A percentile compares a stretch with the other conserved stretches of the same genome.
phyloP scores from a whole-genome alignment of 2,888 invertebrate species.

The Eupeodes latifasciatus region DNA sequence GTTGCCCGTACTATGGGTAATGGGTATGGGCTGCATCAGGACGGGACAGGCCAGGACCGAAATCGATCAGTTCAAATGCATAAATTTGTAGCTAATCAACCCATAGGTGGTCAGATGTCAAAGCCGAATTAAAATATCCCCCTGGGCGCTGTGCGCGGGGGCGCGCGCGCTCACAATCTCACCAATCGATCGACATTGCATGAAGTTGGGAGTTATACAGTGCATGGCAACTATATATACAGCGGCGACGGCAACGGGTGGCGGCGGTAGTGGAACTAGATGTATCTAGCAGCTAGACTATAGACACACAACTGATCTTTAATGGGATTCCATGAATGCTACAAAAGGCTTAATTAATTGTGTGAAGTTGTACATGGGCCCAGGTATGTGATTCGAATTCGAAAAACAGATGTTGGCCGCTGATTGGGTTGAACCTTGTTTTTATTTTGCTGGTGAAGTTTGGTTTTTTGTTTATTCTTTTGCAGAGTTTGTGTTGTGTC shows the following conservation, averaged over 20 bases:
- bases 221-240: neutral
- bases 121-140: slow-evolving; percentile 74
- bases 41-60: slow-evolving; percentile 35
- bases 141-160: slow-evolving; percentile 54
- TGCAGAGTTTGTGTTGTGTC: neutral
- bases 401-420: slow-evolving; percentile 77
- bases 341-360: slow-evolving; percentile 79
- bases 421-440: slow-evolving; percentile 76
- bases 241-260: neutral
- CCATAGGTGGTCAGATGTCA: slow-evolving; percentile 76
- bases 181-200: slow-evolving; percentile 71
- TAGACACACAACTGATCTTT: slow-evolving; percentile 46
- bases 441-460: slow-evolving; percentile 12
- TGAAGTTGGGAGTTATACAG: slow-evolving; percentile 28
- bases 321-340: slow-evolving; percentile 76
- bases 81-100: slow-evolving; percentile 77
- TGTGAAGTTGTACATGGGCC: slow-evolving; percentile 78
- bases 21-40: slow-evolving; percentile 20
- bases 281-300: slow-evolving; percentile 2
- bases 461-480: slow-evolving; percentile 8
- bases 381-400: slow-evolving; percentile 77
- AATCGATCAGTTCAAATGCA: slow-evolving; percentile 76
- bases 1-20: neutral
- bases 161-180: slow-evolving; percentile 56
- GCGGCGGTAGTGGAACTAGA: neutral